These are phyloP conservation scores for Onchidella celtica DNA, from an alignment of 2,888 invertebrate species.

Conservation along the genomic window DNA sequence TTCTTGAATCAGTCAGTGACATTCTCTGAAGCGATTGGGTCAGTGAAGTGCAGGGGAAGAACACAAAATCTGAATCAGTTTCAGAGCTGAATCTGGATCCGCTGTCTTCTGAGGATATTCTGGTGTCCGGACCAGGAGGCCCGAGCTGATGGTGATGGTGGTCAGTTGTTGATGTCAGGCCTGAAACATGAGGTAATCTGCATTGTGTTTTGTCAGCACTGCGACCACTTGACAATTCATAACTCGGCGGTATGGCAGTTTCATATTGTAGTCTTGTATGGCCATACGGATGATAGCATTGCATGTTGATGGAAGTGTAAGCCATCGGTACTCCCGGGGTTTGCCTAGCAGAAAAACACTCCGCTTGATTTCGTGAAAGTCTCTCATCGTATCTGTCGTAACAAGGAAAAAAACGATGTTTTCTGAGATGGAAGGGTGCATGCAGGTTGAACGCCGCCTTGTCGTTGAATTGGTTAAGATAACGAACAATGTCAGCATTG, in stretches of 20 bases:
- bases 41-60: slow-evolving; percentile 28
- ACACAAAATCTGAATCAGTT: slow-evolving; percentile 42
- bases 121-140: neutral
- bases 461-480: slow-evolving; percentile 30
- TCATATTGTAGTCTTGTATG: no score
- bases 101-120: slow-evolving; percentile 23
- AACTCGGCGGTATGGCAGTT: no score
- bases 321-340: neutral
- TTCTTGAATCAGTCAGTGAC: slow-evolving; percentile 15
- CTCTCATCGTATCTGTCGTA: neutral
- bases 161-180: neutral
- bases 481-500: slow-evolving; percentile 28
- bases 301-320: neutral
- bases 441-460: neutral
- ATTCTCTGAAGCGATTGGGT: neutral
- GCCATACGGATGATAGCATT: no score
- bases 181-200: neutral
- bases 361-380: neutral
- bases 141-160: neutral
- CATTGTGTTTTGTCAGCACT: no score
- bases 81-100: slow-evolving; percentile 40
- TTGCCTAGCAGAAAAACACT: neutral
- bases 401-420: neutral
- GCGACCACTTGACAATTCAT: no score
- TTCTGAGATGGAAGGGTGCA: neutral